Evolutionary conservation across 2,797 vertebrate genomes (phyloP).

Genomic region (Macrochelys suwanniensis): DNA sequence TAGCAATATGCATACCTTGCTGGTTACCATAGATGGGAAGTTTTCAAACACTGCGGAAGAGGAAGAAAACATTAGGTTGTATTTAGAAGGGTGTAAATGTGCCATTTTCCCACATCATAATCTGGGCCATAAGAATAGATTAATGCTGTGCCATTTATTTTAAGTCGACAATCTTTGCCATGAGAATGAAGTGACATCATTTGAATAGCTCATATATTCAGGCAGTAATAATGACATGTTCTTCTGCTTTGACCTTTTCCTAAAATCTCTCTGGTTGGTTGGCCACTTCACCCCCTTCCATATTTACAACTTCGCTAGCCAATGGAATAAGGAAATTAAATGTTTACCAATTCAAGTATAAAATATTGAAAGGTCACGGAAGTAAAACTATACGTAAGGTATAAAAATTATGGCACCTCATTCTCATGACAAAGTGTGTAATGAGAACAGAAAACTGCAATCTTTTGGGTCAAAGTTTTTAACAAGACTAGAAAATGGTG

Average conservation of each 20-base stretch:
- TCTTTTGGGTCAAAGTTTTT: background rate
- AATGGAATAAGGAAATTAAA: constrained; percentile 50
- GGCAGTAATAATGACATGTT: constrained; percentile 46
- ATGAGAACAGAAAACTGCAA: background rate
- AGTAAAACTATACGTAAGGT: constrained; percentile 63
- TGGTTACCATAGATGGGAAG: background rate
- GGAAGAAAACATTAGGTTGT: background rate
- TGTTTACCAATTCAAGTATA: constrained; percentile 68
- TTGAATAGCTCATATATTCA: constrained; percentile 58
- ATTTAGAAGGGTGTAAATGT: background rate
- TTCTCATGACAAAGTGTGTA: constrained; percentile 28
- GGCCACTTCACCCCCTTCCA: constrained; percentile 48
- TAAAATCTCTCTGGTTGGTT: constrained; percentile 45
- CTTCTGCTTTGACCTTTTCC: constrained; percentile 69
- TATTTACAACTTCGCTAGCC: constrained; percentile 59
- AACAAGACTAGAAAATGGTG: background rate
- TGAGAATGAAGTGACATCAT: constrained; percentile 1
- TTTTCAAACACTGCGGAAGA: background rate
- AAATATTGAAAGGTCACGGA: constrained; percentile 61
- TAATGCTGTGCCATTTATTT: constrained; percentile 16
- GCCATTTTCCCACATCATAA: background rate
- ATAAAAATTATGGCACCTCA: constrained; percentile 49
- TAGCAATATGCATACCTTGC: fast-evolving
- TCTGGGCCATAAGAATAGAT: background rate
- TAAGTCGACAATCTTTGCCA: constrained; percentile 49